Evolutionary conservation across 2,888 invertebrate species (phyloP).

Genomic region (Panorpa germanica): DNA sequence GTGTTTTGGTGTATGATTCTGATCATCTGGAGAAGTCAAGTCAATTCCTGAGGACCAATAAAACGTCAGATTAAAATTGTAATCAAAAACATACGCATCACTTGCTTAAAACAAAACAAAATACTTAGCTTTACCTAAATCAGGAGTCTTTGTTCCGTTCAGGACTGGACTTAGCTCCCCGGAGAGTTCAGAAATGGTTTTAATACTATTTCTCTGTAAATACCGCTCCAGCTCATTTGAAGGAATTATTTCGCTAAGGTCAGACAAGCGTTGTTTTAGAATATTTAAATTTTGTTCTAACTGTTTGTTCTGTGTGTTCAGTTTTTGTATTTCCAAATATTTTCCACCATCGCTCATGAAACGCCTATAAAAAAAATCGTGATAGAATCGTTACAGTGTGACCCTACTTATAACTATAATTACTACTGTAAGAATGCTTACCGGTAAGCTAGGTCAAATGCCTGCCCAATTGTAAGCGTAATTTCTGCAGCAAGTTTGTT

Average conservation of each 20-base stretch:
- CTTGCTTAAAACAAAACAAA: not conserved
- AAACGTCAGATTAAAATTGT: too few species aligned
- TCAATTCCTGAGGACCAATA: constrained; percentile 15
- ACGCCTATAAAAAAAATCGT: constrained; percentile 34
- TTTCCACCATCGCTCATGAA: constrained; percentile 85
- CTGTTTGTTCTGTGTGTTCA: constrained; percentile 75
- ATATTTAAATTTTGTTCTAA: constrained; percentile 71
- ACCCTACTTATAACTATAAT: not conserved
- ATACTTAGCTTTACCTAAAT: constrained; percentile 17
- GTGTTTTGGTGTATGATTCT: constrained; percentile 19
- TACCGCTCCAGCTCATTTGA: constrained; percentile 25
- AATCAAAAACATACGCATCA: not conserved
- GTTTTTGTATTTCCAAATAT: constrained; percentile 70
- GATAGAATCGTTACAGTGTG: not conserved
- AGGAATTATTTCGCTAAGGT: constrained; percentile 28
- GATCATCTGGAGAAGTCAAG: constrained; percentile 14
- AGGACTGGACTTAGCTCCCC: constrained; percentile 20
- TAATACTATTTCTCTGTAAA: constrained; percentile 32
- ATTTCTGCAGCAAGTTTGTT: constrained; percentile 96
- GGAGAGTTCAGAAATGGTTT: constrained; percentile 29
- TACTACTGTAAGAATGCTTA: constrained; percentile 17
- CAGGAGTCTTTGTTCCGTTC: constrained; percentile 23
- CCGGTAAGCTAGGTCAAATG: constrained; percentile 93
- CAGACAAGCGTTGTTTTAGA: constrained; percentile 63
- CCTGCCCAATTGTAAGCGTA: constrained; percentile 93